Base-by-base conservation (phyloP, 2,113 vertebrate genomes). In the Ceyx cyanopectus region DNA sequence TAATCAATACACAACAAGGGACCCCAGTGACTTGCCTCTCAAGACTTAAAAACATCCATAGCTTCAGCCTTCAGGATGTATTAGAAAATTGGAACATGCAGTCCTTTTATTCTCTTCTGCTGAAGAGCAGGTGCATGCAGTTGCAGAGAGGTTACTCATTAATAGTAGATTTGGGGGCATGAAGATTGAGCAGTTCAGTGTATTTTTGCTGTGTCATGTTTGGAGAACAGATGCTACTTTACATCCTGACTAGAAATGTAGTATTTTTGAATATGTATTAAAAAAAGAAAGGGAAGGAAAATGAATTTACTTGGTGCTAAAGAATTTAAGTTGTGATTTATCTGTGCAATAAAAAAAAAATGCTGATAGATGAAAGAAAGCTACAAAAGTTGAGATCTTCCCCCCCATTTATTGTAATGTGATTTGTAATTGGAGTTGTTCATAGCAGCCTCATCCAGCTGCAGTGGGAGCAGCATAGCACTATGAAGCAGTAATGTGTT, bases 1-100 rank as follows among this genome's bases (percentile, higher is more conserved):
- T 85, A 72, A 93, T 95, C 90, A 89, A 91, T 96, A 94, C 24
- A 23, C 12, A 91, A 72, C 63, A 82, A 82, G 76, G 27, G 72
- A 83, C 75, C n/a, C 27, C 46, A 17, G 13, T 82, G 67, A 85
- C 92, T 92, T 78, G 41, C 56, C 62, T 82, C 70, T 94, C 14
- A 76, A 62, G 63, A 43, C 81, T 87, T 87, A 58, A 87, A 93
- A 91, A 66, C 27, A 23, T 74, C 75, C 89, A 60, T 91, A 85
- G 91, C 85, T 95, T 94, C 65, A 56, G 82, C 76, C 63, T 58
- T 63, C 63, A 87, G 85, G 32, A 63, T 70, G 27, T 46, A 57
- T 77, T 50, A 77, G 37, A 51, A 92, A 85, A 66, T 70, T 45
- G 40, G 24, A 87, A 16, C n/a, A 22, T 48, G 32, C 34, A 81